Evolutionary conservation across 1,140 invertebrate species (phyloP).

Genomic region (silkworm (Bombyx mori)): DNA sequence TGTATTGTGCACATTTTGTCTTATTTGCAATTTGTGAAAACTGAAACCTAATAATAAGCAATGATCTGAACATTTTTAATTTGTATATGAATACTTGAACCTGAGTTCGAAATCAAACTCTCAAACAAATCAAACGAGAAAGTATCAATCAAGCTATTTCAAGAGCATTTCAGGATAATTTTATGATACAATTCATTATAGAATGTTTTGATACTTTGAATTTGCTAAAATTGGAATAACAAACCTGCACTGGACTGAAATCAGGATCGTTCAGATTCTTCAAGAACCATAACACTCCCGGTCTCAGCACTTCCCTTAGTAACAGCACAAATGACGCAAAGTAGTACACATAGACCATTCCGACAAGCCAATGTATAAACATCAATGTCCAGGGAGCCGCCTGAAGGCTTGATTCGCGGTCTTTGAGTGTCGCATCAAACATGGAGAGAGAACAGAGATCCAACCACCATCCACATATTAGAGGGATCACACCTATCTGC

Average conservation of each 20-base stretch:
- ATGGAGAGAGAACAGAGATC: conserved; percentile 97
- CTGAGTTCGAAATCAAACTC: no score
- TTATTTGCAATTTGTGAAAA: no score
- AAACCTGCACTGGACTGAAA: conserved; percentile 96
- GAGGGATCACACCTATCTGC: conserved; percentile 96
- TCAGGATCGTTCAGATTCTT: conserved; percentile 99
- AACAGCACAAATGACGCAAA: conserved; percentile 97
- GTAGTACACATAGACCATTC: conserved; percentile 99
- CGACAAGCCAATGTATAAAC: conserved; percentile 99
- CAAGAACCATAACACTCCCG: conserved; percentile 97
- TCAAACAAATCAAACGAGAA: no score
- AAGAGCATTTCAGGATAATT: no score
- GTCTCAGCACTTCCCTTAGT: conserved; percentile 92
- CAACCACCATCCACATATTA: conserved; percentile 99
- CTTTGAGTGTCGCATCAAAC: conserved; percentile 93
- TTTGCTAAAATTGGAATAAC: conserved; percentile 6
- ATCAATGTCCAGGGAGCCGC: conserved; percentile 94
- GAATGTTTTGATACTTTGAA: no score
- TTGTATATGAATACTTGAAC: no score
- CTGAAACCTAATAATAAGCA: no score
- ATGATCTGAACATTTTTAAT: no score
- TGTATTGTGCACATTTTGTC: no score
- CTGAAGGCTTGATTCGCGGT: conserved; percentile 89
- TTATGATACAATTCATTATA: no score
- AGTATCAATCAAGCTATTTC: no score